Conservation (phyloP, 2,113 vertebrate genomes). For the Ammospiza nelsoni region DNA sequence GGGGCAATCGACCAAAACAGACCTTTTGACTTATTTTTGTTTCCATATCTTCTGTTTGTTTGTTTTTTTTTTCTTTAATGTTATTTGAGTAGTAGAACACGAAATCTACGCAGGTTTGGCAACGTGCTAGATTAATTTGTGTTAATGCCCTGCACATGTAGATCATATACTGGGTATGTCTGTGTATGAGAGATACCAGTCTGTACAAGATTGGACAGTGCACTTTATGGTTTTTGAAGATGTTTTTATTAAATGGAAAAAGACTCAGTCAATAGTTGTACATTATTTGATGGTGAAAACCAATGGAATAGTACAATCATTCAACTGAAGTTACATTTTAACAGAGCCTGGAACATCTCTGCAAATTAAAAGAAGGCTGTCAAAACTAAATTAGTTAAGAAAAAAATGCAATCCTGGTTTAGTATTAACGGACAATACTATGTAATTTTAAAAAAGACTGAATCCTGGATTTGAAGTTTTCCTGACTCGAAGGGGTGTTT, state of each 20-base stretch:
- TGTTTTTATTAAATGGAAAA: not conserved
- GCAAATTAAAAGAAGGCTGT: not conserved
- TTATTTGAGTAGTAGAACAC: not conserved
- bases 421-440: not conserved
- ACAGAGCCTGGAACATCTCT: not conserved
- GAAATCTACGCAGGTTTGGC: not conserved
- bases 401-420: not conserved
- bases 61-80: not conserved
- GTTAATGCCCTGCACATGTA: not conserved
- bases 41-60: not conserved
- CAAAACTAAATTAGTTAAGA: not conserved
- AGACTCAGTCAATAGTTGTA: not conserved
- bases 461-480: not conserved
- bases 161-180: not conserved
- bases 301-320: not conserved
- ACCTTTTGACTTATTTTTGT: not conserved
- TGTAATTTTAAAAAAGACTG: not conserved
- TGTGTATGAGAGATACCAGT: not conserved
- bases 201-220: not conserved
- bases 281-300: not conserved
- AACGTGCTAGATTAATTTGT: not conserved
- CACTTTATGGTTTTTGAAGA: not conserved
- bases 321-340: not conserved
- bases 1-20: not conserved
- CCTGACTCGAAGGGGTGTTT: not conserved